Evolutionary conservation across 2,113 vertebrate species (phyloP), one percentile per base, ranked within the genome.

Genomic region (Oncorhynchus mykiss): DNA sequence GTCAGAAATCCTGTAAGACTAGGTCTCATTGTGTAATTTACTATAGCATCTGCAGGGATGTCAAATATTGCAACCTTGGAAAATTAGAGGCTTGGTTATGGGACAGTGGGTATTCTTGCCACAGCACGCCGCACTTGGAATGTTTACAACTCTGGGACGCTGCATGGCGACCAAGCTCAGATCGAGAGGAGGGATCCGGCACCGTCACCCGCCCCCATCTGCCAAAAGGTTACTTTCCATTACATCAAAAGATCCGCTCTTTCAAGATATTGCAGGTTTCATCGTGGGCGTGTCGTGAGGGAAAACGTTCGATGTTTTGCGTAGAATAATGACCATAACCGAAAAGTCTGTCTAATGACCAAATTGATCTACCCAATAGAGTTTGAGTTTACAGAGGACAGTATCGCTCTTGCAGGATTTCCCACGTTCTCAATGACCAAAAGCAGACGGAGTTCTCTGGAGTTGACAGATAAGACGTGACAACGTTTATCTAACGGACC

Each of bases 331-430:
- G 2, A 13, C 12, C 22, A 25, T 27, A 49, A 49, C n/a, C 20
- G 45, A 64, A 74, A 45, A 67, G 71, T n/a, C 65, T 24, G 83
- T 78, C 79, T 74, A 67, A 86, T 93, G 91, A 93, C 92, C 89
- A 88, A 90, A 84, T 79, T 39, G 76, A 59, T 86, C 88, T 82
- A 88, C 88, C 86, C 86, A 88, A 82, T 70, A n/a, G 77, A 66
- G 16, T 64, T 86, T 89, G 77, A 34, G 73, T 81, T 27, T 72
- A 66, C 77, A 67, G 66, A 81, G 80, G 76, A 90, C 91, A 82
- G 87, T 89, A 90, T 74, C 78, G 74, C 70, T 90, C 88, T 78
- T 85, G 88, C 82, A 85, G 86, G 74, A 73, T 86, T 82, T 86
- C 80, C 81, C 80, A 82, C 68, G 70, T 84, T 67, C 85, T 84